Base-by-base conservation (phyloP, 2,113 vertebrate species). In the Ploceus nigricollis region DNA sequence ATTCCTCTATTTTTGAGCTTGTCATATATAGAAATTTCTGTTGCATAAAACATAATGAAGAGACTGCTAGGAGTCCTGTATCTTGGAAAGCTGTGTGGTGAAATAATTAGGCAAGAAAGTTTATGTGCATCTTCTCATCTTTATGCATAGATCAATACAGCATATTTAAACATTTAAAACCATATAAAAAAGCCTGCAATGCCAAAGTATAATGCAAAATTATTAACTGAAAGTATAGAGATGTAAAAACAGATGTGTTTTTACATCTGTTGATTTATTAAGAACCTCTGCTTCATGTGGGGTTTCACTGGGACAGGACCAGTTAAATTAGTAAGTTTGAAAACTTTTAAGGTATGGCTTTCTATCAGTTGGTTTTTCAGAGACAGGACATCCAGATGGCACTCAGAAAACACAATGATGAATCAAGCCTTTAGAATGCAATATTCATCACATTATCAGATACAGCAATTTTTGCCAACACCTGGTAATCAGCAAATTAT, bases 371-470 rank as follows among this genome's bases (percentile, higher is more conserved):
- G 45, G 50, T 68, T 95, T 95, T 88, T 66, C 54, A 93, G 54
- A 84, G 13, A 40, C 80, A 87, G 88, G 69, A 66, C 28, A 79
- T 84, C 86, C 96, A 96, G 93, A 96, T 96, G 94, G 95, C n/a
- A 92, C 37, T 85, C 1, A 2, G 90, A 91, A 93, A 93, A 73
- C 31, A 87, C 58, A 65, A 51, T 91, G 89, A 97, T 87, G 87
- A 90, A 96, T 92, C 90, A 96, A 94, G 48, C 16, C 23, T 93
- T 91, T 75, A 93, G 77, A 89, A 86, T 78, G 63, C 42, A 89
- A 91, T 97, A 96, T 97, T 89, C 70, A 85, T 96, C 82, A 94
- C 90, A 69, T 95, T 96, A 89, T 94, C 63, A 88, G 76, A 87
- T 80, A 65, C 4, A 95, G 58, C 6, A 93, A 82, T 50, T 94